Percentiles rank a stretch among this genome's conserved stretches.
These are phyloP conservation scores for Drosophila atripex DNA, from an alignment of 2,888 invertebrate genomes.

Conservation along the genomic window DNA sequence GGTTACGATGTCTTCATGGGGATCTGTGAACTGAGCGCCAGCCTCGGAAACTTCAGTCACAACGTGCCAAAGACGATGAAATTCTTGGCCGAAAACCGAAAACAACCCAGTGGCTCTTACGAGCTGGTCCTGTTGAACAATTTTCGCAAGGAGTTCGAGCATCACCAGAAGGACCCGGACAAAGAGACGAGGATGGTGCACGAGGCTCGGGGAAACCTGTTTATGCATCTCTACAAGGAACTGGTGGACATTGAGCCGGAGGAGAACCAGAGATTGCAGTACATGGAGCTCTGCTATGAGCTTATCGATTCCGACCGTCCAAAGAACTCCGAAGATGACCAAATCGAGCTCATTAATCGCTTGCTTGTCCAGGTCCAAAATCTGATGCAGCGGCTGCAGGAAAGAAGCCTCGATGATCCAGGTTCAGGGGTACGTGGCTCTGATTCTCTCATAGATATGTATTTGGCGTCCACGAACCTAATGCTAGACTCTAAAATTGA, in stretches of 20 bases:
- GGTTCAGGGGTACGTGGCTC: not conserved
- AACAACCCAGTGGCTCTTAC: not conserved
- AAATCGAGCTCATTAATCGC: conserved; percentile 8
- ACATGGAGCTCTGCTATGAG: conserved; percentile 29
- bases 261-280: not conserved
- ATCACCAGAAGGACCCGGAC: not conserved
- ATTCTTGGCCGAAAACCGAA: not conserved
- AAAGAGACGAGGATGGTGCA: not conserved
- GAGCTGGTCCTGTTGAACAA: conserved; percentile 29
- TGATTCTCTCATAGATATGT: not conserved
- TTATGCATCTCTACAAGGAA: conserved; percentile 38
- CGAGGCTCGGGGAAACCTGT: conserved; percentile 22
- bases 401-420: not conserved
- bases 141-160: conserved; percentile 26
- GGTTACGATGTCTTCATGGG: conserved; percentile 5
- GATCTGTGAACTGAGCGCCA: conserved; percentile 17
- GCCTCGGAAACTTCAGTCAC: conserved; percentile 8
- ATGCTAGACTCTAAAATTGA: not conserved
- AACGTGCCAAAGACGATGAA: conserved; percentile 3
- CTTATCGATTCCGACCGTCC: conserved; percentile 12
- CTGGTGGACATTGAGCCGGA: conserved; percentile 19
- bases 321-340: not conserved
- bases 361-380: conserved; percentile 11
- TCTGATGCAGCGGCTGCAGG: not conserved
- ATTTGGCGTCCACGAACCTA: not conserved